phyloP scores from a whole-genome alignment of 2,113 vertebrate species.

The Calyptomena viridis region DNA sequence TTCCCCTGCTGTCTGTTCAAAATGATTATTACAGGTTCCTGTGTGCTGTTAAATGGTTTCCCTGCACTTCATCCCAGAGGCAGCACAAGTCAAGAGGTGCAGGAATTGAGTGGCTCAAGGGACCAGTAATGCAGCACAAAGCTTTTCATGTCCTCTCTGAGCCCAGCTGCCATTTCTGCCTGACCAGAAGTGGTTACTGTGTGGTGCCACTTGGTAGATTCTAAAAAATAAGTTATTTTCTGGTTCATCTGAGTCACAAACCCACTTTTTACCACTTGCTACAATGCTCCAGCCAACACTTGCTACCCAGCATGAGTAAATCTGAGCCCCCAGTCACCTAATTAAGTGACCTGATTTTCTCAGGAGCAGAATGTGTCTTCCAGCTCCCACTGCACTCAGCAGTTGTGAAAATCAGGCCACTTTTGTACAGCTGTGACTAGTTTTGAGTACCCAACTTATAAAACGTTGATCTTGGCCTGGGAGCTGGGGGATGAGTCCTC shows the following conservation, averaged over 20 bases:
- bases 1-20: neutral
- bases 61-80: neutral
- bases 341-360: conserved; percentile 52
- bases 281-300: neutral
- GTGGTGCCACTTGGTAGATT: neutral
- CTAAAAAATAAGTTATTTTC: neutral
- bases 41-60: neutral
- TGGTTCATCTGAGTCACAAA: neutral
- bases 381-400: conserved; percentile 50
- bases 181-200: neutral
- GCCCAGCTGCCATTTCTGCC: neutral
- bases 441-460: neutral
- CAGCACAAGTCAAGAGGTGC: neutral
- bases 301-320: neutral
- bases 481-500: neutral
- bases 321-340: conserved; percentile 6
- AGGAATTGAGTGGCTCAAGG: neutral
- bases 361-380: neutral
- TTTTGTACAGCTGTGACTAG: neutral
- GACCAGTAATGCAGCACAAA: neutral
- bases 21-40: neutral
- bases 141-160: neutral
- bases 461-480: neutral
- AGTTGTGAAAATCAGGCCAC: conserved; percentile 32
- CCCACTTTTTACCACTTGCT: neutral